phyloP scores from a whole-genome alignment of 2,888 invertebrate genomes.

The Sminthurinus aureus region DNA sequence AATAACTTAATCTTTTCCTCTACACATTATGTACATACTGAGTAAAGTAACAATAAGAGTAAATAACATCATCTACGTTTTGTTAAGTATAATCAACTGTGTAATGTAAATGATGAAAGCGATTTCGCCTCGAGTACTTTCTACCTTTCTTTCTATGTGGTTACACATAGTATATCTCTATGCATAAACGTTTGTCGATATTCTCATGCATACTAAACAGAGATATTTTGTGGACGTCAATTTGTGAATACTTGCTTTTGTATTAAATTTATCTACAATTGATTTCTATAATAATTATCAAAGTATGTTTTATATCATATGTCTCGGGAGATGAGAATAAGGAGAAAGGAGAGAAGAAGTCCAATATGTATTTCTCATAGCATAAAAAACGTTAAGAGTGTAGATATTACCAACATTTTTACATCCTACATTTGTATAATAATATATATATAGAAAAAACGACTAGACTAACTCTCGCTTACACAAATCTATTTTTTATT shows the following conservation, averaged over 20 bases:
- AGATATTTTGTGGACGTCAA: not conserved
- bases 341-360: not conserved
- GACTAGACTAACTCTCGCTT: slow-evolving; percentile 12
- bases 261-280: not conserved
- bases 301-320: too few relatives aligned
- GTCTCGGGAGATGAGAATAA: too few relatives aligned
- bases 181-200: too few relatives aligned
- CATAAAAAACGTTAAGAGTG: not conserved
- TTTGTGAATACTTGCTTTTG: not conserved
- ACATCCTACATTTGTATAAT: not conserved
- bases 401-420: not conserved
- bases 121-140: too few relatives aligned
- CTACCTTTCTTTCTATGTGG: too few relatives aligned
- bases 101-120: too few relatives aligned
- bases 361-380: not conserved
- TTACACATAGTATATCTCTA: too few relatives aligned
- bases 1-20: too few relatives aligned
- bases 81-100: too few relatives aligned
- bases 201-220: not conserved
- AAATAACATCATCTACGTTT: too few relatives aligned
- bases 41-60: too few relatives aligned
- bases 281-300: not conserved
- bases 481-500: not conserved
- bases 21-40: too few relatives aligned
- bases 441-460: slow-evolving; percentile 5